Conservation (phyloP, 2,888 invertebrate genomes). For the Agonum fuliginosum region DNA sequence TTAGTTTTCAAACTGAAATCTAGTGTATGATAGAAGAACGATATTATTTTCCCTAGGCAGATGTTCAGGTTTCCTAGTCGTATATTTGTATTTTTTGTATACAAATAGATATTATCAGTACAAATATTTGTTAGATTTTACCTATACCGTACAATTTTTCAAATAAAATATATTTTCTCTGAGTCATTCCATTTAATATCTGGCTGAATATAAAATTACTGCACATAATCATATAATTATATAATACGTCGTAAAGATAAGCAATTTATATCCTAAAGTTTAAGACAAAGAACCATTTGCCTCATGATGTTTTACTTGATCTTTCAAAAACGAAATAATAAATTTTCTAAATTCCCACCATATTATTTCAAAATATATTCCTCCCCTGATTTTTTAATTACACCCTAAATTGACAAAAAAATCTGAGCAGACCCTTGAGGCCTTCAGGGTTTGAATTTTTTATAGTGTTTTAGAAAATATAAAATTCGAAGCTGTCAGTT, state of each 20-base stretch:
- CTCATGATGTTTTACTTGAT: not conserved
- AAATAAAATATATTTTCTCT: too few species aligned
- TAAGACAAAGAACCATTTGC: not conserved
- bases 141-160: too few species aligned
- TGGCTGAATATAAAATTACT: too few species aligned
- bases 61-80: not conserved
- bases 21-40: not conserved
- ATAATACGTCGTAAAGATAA: not conserved
- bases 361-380: not conserved
- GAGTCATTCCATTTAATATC: not conserved
- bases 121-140: not conserved
- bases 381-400: conserved; percentile 10
- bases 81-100: not conserved
- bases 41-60: conserved; percentile 2
- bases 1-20: not conserved
- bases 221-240: conserved; percentile 1
- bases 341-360: conserved; percentile 7
- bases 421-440: not conserved
- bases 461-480: too few species aligned
- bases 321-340: conserved; percentile 5
- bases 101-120: not conserved
- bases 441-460: too few species aligned
- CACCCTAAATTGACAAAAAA: conserved; percentile 7
- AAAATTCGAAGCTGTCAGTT: too few species aligned
- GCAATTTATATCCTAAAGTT: not conserved